Percentiles rank a stretch among this genome's conserved stretches.
phyloP scores from a whole-genome alignment of 2,888 invertebrate genomes.

The Aquatica leii region DNA sequence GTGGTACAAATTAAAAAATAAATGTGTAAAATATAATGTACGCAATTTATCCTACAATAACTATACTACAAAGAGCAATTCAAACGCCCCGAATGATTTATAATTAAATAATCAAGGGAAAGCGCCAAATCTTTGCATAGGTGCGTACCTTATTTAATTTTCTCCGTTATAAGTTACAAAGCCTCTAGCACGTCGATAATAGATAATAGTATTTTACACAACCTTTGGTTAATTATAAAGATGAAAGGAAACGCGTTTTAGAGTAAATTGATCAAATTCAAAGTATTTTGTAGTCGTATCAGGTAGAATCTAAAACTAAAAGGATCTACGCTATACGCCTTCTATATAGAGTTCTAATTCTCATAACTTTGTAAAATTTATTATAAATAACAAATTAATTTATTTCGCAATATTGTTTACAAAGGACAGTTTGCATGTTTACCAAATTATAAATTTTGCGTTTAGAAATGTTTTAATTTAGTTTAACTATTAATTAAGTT shows the following conservation, averaged over 20 bases:
- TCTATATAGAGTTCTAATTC: slow-evolving; percentile 31
- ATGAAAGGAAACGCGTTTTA: slow-evolving; percentile 52
- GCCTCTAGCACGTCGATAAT: slow-evolving; percentile 43
- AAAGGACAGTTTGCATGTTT: background rate
- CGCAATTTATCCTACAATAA: background rate
- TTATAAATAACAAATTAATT: slow-evolving; percentile 28
- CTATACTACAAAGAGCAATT: slow-evolving; percentile 8
- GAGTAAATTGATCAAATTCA: slow-evolving; percentile 48
- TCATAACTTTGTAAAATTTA: slow-evolving; percentile 24
- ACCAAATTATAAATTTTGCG: slow-evolving; percentile 3
- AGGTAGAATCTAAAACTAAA: slow-evolving; percentile 38
- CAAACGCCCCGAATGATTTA: slow-evolving; percentile 27
- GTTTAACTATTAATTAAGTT: slow-evolving; percentile 6
- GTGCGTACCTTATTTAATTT: slow-evolving; percentile 35
- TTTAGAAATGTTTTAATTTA: background rate
- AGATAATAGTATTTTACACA: slow-evolving; percentile 52
- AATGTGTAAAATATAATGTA: background rate
- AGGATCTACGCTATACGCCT: slow-evolving; percentile 21
- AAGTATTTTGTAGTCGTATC: slow-evolving; percentile 42
- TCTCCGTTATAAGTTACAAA: slow-evolving; percentile 33
- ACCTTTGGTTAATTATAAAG: slow-evolving; percentile 52
- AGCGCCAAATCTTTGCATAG: slow-evolving; percentile 33
- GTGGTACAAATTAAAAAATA: background rate
- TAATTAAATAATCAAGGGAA: slow-evolving; percentile 33
- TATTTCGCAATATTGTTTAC: slow-evolving; percentile 16